Conservation (phyloP, 1,140 invertebrate genomes). For the Gerris buenoi region DNA sequence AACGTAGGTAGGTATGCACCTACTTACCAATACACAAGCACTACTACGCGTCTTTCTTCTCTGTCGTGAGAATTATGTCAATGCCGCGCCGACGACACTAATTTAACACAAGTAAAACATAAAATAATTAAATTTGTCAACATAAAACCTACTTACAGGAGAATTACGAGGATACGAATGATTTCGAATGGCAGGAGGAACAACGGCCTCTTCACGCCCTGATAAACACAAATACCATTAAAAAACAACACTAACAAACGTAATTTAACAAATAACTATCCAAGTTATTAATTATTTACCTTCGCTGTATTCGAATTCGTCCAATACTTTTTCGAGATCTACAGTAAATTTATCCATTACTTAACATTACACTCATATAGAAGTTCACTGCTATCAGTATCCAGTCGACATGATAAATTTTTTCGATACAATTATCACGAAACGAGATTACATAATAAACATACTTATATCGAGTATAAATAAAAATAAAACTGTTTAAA, state of each 20-base stretch:
- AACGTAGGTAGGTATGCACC: no score
- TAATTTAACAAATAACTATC: conserved; percentile 3
- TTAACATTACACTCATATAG: conserved; percentile 1
- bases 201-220: conserved; percentile 7
- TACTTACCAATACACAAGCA: no score
- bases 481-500: no score
- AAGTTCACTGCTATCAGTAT: background rate
- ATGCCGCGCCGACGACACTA: no score
- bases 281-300: conserved; percentile 35
- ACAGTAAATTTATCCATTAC: conserved; percentile 55
- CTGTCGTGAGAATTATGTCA: no score
- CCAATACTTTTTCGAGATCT: conserved; percentile 72
- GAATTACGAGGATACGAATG: conserved; percentile 10
- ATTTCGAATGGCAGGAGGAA: conserved; percentile 12
- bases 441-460: no score
- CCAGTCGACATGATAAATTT: no score
- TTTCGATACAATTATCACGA: no score
- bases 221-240: conserved; percentile 4
- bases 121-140: no score
- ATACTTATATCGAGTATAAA: no score
- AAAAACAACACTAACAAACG: conserved; percentile 5
- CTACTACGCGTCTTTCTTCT: no score
- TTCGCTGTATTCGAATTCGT: conserved; percentile 70
- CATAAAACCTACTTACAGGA: conserved; percentile 9
- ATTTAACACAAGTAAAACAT: no score